A percentile compares a stretch with the other conserved stretches of the same genome.
phyloP scores from a whole-genome alignment of 2,797 vertebrate genomes.

The Percopsis omiscomaycus region DNA sequence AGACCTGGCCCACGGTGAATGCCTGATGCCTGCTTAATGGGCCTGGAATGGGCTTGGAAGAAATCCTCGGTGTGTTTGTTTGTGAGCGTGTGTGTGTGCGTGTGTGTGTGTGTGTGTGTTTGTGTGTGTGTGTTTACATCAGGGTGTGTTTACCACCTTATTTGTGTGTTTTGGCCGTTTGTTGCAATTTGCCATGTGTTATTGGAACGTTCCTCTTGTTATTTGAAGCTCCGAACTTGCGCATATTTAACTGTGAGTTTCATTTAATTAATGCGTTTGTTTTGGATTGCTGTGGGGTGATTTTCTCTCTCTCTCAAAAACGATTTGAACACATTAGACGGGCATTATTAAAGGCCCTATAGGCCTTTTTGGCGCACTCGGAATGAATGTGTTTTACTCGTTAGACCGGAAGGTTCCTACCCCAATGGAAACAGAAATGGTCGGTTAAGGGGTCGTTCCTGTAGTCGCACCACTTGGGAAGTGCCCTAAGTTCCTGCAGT shows the following conservation, averaged over 20 bases:
- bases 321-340: conserved; percentile 16
- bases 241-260: conserved; percentile 15
- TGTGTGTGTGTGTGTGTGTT: conserved; percentile 9
- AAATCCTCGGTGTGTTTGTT: conserved; percentile 21
- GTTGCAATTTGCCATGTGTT: conserved; percentile 15
- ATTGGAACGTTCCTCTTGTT: conserved; percentile 24
- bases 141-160: no score
- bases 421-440: no score
- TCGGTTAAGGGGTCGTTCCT: no score
- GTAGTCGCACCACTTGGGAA: no score
- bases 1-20: conserved; percentile 66
- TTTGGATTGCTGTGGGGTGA: conserved; percentile 24
- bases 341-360: no score
- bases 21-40: conserved; percentile 71
- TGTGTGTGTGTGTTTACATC: not conserved
- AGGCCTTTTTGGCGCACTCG: no score
- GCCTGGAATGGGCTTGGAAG: conserved; percentile 62
- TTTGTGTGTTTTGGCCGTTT: not conserved
- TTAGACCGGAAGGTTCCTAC: no score
- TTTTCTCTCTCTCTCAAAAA: not conserved
- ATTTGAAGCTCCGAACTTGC: conserved; percentile 21
- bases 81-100: conserved; percentile 17
- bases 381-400: no score
- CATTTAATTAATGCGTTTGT: not conserved
- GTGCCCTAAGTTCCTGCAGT: no score